Percentiles rank a stretch among this genome's conserved stretches.
phyloP scores from a whole-genome alignment of 2,113 vertebrate species.

The Dicerorhinus sumatrensis region DNA sequence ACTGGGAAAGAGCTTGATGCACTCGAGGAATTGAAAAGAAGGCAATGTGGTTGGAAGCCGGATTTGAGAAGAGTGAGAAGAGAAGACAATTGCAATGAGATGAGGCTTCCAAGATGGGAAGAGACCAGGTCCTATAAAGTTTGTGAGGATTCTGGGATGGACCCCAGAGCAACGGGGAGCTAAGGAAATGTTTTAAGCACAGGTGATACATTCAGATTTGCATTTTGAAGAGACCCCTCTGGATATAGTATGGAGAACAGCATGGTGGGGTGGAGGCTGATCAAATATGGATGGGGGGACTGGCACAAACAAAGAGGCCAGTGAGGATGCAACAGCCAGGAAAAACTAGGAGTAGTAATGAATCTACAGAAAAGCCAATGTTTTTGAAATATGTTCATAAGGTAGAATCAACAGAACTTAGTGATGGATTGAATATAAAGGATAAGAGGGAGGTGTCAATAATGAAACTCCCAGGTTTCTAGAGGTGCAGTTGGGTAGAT shows the following conservation, averaged over 20 bases:
- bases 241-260: neutral
- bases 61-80: neutral
- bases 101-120: neutral
- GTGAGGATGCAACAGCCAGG: neutral
- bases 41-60: neutral
- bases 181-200: neutral
- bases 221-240: neutral
- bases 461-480: neutral
- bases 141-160: neutral
- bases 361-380: neutral
- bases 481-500: neutral
- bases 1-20: neutral
- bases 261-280: neutral
- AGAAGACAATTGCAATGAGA: neutral
- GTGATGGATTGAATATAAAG: neutral
- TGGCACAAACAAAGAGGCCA: neutral
- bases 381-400: neutral
- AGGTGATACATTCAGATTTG: neutral
- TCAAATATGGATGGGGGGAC: neutral
- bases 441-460: neutral
- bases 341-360: neutral
- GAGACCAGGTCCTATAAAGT: neutral
- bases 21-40: neutral
- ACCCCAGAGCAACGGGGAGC: neutral
- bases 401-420: neutral